A percentile compares a stretch with the other conserved stretches of the same genome.
phyloP scores from a whole-genome alignment of 2,888 invertebrate species.

The Diarsia rubi region DNA sequence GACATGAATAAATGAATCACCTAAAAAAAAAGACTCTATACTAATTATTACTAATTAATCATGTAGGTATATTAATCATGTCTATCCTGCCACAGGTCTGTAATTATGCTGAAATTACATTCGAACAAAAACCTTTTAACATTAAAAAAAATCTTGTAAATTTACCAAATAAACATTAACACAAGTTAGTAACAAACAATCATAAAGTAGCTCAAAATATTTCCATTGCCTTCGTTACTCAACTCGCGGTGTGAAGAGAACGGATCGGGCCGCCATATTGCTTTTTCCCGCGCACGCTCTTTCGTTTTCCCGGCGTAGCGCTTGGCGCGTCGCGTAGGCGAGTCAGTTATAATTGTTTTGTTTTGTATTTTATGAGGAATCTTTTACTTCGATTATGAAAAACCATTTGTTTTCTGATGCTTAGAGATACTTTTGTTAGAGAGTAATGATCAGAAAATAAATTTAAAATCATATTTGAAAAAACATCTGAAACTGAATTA shows the following conservation, averaged over 20 bases:
- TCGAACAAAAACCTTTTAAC: neutral
- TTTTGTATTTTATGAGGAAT: constrained; percentile 3
- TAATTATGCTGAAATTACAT: neutral
- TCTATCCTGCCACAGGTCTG: no score
- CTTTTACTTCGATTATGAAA: neutral
- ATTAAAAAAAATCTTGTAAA: neutral
- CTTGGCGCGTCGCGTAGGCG: constrained; percentile 24
- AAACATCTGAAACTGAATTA: neutral
- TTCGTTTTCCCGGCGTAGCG: constrained; percentile 41
- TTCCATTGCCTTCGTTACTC: constrained; percentile 23
- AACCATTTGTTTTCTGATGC: neutral
- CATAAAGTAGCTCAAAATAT: constrained; percentile 21
- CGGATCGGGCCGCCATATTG: constrained; percentile 50
- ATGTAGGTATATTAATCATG: neutral
- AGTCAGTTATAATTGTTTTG: neutral
- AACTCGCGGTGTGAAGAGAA: constrained; percentile 30
- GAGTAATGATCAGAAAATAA: neutral
- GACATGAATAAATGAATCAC: neutral
- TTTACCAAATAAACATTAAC: neutral
- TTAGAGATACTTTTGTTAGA: no score
- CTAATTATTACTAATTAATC: neutral
- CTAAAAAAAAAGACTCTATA: neutral
- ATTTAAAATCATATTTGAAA: no score
- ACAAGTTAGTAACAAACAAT: constrained; percentile 9
- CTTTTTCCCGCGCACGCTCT: constrained; percentile 49